Evolutionary conservation across 2,797 vertebrate species (phyloP).

Genomic region (Helarctos malayanus): DNA sequence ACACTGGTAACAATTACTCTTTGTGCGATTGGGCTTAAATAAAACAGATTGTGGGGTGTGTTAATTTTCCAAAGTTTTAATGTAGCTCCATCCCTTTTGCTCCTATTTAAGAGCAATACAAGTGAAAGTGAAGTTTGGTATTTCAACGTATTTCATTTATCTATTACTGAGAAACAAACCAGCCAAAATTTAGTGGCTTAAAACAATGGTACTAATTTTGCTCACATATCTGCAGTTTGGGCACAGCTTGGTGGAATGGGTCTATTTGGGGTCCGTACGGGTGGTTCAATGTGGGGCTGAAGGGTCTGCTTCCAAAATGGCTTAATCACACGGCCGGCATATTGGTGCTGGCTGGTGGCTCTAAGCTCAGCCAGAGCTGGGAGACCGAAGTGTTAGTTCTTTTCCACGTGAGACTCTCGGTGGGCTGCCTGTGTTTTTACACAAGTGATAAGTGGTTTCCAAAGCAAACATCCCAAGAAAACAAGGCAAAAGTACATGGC

Average conservation of each 20-base stretch:
- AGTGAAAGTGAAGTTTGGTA: neutral
- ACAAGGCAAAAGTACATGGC: neutral
- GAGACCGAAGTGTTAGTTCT: neutral
- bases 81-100: neutral
- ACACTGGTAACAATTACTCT: neutral
- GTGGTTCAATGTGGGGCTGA: neutral
- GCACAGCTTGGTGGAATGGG: neutral
- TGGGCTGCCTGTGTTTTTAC: neutral
- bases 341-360: neutral
- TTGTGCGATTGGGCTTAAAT: neutral
- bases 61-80: neutral
- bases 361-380: neutral
- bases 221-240: neutral
- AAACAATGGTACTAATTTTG: neutral
- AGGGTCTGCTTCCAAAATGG: neutral
- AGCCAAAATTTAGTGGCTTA: neutral
- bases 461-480: neutral
- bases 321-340: neutral
- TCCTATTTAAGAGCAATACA: neutral
- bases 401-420: accelerated
- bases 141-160: neutral
- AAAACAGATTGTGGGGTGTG: neutral
- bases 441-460: neutral
- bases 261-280: neutral
- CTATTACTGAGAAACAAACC: neutral